These are phyloP conservation scores for Ptychodera flava DNA, from an alignment of 35 echinoderm and acorn worm species.

Conservation along the genomic window DNA sequence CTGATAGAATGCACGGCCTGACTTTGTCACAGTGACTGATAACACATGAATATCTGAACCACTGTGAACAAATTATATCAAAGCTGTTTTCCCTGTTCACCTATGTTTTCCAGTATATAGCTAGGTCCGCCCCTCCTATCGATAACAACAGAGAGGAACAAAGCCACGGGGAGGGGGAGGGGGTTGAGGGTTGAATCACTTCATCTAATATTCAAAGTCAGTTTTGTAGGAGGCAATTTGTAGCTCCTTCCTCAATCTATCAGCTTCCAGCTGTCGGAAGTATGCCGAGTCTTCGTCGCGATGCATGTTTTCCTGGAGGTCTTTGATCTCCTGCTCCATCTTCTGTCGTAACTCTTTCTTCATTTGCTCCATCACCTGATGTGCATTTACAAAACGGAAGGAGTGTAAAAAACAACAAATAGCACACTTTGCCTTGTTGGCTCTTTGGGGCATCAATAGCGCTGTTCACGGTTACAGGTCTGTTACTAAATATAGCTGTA, in stretches of 20 bases:
- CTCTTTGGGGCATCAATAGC: neutral
- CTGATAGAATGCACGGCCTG: no score
- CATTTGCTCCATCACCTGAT: constrained; percentile 72
- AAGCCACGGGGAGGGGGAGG: no score
- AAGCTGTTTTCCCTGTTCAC: no score
- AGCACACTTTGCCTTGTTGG: neutral
- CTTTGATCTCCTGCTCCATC: constrained; percentile 87
- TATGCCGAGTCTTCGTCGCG: constrained; percentile 75
- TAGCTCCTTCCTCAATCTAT: constrained; percentile 60
- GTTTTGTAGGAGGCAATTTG: constrained; percentile 75
- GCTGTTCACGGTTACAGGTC: neutral
- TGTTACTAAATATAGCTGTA: no score
- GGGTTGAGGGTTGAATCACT: no score
- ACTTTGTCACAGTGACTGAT: no score
- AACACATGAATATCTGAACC: no score
- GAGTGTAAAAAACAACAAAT: neutral
- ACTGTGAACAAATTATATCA: no score
- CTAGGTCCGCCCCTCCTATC: no score
- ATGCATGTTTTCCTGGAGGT: constrained; percentile 72
- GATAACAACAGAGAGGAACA: no score
- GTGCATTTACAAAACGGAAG: neutral
- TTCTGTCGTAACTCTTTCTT: constrained; percentile 68
- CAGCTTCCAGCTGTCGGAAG: constrained; percentile 80
- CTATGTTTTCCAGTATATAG: no score
- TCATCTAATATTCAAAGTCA: constrained; percentile 31